Conservation (phyloP, 2,888 invertebrate genomes). For the Synanthedon myopaeformis region DNA sequence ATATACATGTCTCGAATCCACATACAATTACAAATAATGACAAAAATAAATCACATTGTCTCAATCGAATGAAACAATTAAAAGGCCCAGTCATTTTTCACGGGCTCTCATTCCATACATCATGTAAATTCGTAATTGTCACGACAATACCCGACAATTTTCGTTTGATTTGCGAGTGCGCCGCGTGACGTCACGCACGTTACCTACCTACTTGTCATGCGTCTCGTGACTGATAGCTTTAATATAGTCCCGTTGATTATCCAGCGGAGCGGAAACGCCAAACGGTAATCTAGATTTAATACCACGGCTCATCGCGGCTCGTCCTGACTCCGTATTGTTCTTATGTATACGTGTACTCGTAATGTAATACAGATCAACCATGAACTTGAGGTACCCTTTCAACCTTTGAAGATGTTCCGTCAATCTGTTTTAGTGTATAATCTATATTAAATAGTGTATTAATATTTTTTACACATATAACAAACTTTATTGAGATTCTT, state of each 20-base stretch:
- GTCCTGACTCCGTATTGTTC: slow-evolving; percentile 28
- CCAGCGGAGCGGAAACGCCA: slow-evolving; percentile 54
- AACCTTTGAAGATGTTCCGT: no score
- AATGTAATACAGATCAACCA: no score
- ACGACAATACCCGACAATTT: slow-evolving; percentile 28
- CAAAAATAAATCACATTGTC: not conserved
- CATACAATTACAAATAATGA: not conserved
- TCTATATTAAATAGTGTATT: no score
- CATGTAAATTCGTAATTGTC: slow-evolving; percentile 30
- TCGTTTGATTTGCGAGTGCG: slow-evolving; percentile 38
- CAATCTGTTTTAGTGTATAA: no score
- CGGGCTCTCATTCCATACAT: slow-evolving; percentile 11
- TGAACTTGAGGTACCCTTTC: no score
- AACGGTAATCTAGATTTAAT: slow-evolving; percentile 67
- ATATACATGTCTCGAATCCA: not conserved
- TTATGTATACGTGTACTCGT: slow-evolving; percentile 10
- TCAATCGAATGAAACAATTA: not conserved
- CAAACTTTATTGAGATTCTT: no score
- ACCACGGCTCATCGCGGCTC: slow-evolving; percentile 50
- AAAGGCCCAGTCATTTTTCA: slow-evolving; percentile 5
- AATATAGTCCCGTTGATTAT: slow-evolving; percentile 66
- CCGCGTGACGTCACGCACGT: slow-evolving; percentile 39
- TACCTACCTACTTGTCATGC: slow-evolving; percentile 35
- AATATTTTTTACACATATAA: no score
- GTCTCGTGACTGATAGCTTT: slow-evolving; percentile 64